Base-by-base conservation (phyloP, 2,888 invertebrate genomes). In the Exephanes ischioxanthus region DNA sequence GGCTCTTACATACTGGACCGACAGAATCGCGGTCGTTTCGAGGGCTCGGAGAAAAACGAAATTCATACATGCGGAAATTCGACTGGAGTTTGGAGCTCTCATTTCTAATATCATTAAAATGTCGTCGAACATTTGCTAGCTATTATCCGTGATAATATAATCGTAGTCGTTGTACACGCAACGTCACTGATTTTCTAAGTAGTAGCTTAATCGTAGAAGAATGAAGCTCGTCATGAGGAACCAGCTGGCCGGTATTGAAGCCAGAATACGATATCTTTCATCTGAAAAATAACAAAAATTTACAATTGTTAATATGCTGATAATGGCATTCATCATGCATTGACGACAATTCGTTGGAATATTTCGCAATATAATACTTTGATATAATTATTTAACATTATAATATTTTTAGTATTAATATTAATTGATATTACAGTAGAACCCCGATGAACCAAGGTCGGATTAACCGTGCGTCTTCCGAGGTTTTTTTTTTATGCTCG, bases 191-290 rank as follows among this genome's bases (percentile, higher is more conserved):
- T 88, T 91, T 85, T 89, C 87, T 41, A 93, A 87, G 75, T 91
- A 91, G 72, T 91, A 88, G 87, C 94, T 94, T 87, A 94, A 89
- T 88, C 90, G 91, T 53, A 94, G 87, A 63, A 94, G 90, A 48
- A 93, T 83, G 79, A 98, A 98, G 91, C 96, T 97, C 78, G 96
- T 95, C 92, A 98, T 95, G 66, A 97, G 89, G 92, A 96, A 98
- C 90, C 97, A 94, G 86, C 97, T 96, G 5, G 96, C 96, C 30
- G 98, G 98, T 90, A 98, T 96, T 63, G 98, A 97, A 3, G 97
- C 96, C 85, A 98, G 94, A 82, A 98, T 95, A 86, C 96, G 95
- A 94, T 97, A 98, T 90, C 97, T 95, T 93, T 97, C 97, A 93
- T 97, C 97, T 96, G 96, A 87, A 96, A 93, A 93, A 91, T 93